Base-by-base conservation (phyloP, 2,113 vertebrate genomes). In the Ophiodon elongatus region DNA sequence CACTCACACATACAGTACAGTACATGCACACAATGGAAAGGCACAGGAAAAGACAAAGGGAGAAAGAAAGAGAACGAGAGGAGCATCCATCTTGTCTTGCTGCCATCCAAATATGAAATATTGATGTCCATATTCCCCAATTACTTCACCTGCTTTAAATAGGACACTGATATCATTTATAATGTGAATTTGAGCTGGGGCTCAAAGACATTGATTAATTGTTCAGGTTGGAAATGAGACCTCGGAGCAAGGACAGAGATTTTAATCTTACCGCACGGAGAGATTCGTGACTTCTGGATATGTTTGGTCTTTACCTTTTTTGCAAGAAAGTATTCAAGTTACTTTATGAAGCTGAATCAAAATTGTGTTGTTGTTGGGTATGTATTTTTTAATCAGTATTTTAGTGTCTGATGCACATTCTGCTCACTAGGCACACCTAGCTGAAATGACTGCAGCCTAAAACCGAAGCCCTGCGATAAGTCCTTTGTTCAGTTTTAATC, bases 111-210 rank as follows among this genome's bases (percentile, higher is more conserved):
- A 90, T 73, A 94, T 93, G 80, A 94, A 93, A 93, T 93, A 94
- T 94, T 93, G 82, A 94, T 91, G 90, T 52, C 37, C 74, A 79
- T 91, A 90, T 90, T 78, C 89, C 88, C 77, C 87, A 84, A 76
- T 92, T 93, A 89, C 89, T 73, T 93, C 88, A 90, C 87, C 84
- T 91, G 84, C 93, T 92, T 92, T 88, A 93, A 93, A 92, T 92
- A 93, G 92, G 84, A 71, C 74, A 21, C 57, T 88, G 93, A 86
- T 89, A 92, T 94, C 91, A 93, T 93, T 88, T 90, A 89, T 89
- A 87, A 93, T 81, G 92, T 83, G 90, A 94, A 93, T 88, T 73
- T 91, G 93, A 94, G 92, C 87, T 85, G 85, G 25, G 17, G 77
- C 83, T 80, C 78, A 84, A 60, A 82, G 89, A 82, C 92, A 94